Evolutionary conservation across 2,113 vertebrate species (phyloP), one percentile per base, ranked within the genome.

Genomic region (Hippocampus abdominalis): DNA sequence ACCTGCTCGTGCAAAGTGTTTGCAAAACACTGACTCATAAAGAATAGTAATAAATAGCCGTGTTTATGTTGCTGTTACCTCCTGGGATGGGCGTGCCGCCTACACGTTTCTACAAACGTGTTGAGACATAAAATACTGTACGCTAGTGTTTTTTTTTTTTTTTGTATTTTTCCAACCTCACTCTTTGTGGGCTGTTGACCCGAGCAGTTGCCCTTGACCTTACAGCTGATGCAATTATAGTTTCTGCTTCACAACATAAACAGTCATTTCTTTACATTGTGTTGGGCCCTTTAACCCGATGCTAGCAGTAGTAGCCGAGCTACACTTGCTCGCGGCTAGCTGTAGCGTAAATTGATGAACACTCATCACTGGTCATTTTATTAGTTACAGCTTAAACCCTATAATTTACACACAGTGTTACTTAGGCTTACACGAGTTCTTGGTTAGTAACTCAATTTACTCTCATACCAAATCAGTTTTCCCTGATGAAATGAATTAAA

Each of bases 11-110:
- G 57, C 27, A 9, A 57, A 62, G 60, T 73, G 79, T 82, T 72
- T 76, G 64, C 71, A 79, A 81, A 77, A 82, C 25, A 80, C 64
- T 61, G 75, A 73, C 70, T 70, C 54, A 40, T 25, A 39, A 39
- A 44, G 4, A 64, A 64, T 72, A 49, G 46, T 27, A 39, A 44
- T 25, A 64, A 64, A 6, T 53, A 63, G 18, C 4, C 67, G 10
- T 75, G 70, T 81, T 79, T 78, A 69, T 76, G 62, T 64, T 44
- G 36, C n/a, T 39, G 39, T 78, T 70, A 27, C 13, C 39, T 40
- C 12, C n/a, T 61, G 29, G 56, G 8, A 40, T 48, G 59, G 13
- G 32, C 23, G 29, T 32, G 9, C 9, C 29, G 18, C 32, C 23
- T 29, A 61, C 62, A 67, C 8, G 16, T 51, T 56, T 61, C 39